Percentiles rank a stretch among this genome's conserved stretches.
Conservation (phyloP, 2,888 invertebrate species). For the Acanthosepion lycidas region DNA sequence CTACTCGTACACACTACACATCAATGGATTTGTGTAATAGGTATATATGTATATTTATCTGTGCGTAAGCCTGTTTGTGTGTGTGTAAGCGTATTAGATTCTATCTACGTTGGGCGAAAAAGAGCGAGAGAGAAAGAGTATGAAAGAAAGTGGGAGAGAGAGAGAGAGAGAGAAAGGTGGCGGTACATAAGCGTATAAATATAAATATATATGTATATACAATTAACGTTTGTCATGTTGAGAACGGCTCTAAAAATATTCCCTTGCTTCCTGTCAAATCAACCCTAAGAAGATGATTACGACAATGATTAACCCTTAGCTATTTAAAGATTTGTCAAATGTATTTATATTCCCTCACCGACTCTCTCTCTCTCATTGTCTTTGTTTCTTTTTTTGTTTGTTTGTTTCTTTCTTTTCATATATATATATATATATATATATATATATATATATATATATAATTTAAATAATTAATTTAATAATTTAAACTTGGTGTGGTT, state of each 20-base stretch:
- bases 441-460: neutral
- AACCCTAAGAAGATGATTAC: neutral
- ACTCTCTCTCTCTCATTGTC: no score
- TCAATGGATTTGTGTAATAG: no score
- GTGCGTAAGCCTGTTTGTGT: no score
- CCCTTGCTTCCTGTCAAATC: conserved; percentile 11
- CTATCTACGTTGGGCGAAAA: no score
- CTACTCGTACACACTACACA: no score
- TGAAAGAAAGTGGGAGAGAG: neutral
- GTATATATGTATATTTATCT: no score
- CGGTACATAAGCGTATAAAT: neutral
- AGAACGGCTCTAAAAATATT: neutral
- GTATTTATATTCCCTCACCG: neutral
- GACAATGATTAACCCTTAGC: neutral
- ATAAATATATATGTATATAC: neutral
- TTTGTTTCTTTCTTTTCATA: neutral
- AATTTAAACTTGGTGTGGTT: no score
- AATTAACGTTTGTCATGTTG: neutral
- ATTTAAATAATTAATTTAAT: no score
- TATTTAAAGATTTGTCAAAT: neutral
- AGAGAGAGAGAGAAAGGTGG: neutral
- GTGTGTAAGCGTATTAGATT: no score
- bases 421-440: conserved; percentile 25
- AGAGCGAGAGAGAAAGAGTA: no score
- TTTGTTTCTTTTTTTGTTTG: neutral